Percentiles rank a stretch among this genome's conserved stretches.
Evolutionary conservation across 2,888 invertebrate genomes (phyloP).

Genomic region (Colletes collaris): DNA sequence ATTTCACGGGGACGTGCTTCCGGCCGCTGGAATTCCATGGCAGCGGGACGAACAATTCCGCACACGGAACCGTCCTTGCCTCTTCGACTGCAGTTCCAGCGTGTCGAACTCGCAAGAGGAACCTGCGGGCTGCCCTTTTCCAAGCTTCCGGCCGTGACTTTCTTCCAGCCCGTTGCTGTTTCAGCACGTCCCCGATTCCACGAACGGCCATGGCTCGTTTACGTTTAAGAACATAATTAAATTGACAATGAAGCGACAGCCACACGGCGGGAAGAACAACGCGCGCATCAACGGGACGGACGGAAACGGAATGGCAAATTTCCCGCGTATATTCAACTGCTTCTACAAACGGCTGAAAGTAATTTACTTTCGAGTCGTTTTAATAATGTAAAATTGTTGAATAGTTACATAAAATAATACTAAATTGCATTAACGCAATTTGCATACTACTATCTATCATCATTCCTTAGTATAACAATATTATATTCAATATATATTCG

Average conservation of each 20-base stretch:
- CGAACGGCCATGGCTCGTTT: constrained; percentile 61
- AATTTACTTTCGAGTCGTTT: neutral
- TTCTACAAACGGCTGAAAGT: constrained; percentile 11
- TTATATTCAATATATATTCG: too few species aligned
- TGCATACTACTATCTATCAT: too few species aligned
- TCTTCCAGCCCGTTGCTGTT: constrained; percentile 9
- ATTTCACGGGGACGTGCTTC: constrained; percentile 66
- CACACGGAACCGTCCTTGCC: constrained; percentile 42
- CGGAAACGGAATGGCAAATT: constrained; percentile 12
- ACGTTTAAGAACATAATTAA: constrained; percentile 71
- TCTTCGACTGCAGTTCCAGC: constrained; percentile 31
- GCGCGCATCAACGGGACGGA: constrained; percentile 32
- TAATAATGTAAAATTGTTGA: too few species aligned
- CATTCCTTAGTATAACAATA: too few species aligned
- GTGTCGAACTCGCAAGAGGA: constrained; percentile 40
- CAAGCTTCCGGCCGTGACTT: constrained; percentile 18
- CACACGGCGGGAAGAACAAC: constrained; percentile 17
- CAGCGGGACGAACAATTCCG: constrained; percentile 53
- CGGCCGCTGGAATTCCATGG: constrained; percentile 39
- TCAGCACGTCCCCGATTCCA: constrained; percentile 13
- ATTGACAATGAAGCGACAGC: constrained; percentile 55
- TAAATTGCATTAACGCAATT: too few species aligned
- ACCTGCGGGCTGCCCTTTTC: constrained; percentile 13
- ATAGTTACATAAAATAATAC: too few species aligned
- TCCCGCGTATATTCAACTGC: constrained; percentile 14